Percentiles rank a stretch among this genome's conserved stretches.
Evolutionary conservation across 2,888 invertebrate species (phyloP).

Genomic region (Lypha dubia): DNA sequence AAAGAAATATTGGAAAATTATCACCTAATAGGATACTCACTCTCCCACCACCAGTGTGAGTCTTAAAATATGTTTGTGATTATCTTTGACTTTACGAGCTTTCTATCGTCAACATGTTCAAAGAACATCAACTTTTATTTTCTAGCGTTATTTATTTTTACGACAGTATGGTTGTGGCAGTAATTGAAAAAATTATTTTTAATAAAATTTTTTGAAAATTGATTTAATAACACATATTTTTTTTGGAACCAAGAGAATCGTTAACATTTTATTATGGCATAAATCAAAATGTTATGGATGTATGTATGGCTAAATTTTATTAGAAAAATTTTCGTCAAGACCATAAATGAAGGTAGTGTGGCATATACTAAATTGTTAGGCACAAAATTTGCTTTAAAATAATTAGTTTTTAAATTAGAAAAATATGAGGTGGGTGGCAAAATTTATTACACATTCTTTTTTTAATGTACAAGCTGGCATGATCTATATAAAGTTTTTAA

Average conservation of each 20-base stretch:
- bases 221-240: not conserved
- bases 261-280: conserved; percentile 10
- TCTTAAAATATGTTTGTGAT: conserved; percentile 10
- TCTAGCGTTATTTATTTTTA: conserved; percentile 34
- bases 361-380: too few species aligned
- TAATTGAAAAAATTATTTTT: conserved; percentile 33
- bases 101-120: conserved; percentile 46
- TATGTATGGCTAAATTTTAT: not conserved
- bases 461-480: too few species aligned
- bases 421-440: too few species aligned
- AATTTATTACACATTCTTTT: not conserved
- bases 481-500: too few species aligned
- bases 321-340: not conserved
- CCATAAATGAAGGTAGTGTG: not conserved
- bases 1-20: too few species aligned
- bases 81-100: conserved; percentile 19
- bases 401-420: not conserved
- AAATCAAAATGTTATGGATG: not conserved
- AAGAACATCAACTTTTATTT: conserved; percentile 41
- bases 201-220: conserved; percentile 31
- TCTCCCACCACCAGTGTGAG: not conserved
- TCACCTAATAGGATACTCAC: too few species aligned
- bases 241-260: not conserved
- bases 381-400: not conserved
- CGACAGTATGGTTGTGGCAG: conserved; percentile 3